Evolutionary conservation across 2,797 vertebrate genomes (phyloP).

Genomic region (Hyperoplus immaculatus): DNA sequence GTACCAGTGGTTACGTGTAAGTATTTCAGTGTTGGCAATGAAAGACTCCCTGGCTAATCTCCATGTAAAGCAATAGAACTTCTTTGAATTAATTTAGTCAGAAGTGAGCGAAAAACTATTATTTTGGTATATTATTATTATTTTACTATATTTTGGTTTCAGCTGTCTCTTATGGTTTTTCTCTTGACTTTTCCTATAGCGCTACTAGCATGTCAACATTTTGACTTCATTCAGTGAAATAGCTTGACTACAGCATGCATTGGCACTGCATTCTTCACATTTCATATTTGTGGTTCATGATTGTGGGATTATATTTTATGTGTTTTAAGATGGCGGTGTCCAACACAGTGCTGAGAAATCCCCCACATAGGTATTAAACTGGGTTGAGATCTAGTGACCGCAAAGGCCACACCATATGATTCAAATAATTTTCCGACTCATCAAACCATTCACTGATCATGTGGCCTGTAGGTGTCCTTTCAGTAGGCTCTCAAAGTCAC

Average conservation of each 20-base stretch:
- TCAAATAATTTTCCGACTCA: not conserved
- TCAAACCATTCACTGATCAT: constrained; percentile 7
- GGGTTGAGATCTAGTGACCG: constrained; percentile 1
- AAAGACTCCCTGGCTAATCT: constrained; percentile 10
- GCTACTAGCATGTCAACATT: not conserved
- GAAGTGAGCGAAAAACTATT: not conserved
- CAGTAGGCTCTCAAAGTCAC: constrained; percentile 12
- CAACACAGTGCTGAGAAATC: not conserved
- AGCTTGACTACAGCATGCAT: not conserved
- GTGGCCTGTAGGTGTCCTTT: not conserved
- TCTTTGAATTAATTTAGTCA: constrained; percentile 12
- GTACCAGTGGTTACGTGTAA: not conserved
- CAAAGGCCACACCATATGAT: constrained; percentile 5
- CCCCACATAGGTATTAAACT: not conserved
- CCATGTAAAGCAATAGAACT: constrained; percentile 19
- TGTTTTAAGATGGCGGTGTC: not conserved
- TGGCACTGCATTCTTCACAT: not conserved
- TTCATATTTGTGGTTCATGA: too few relatives aligned
- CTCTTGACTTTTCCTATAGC: not conserved
- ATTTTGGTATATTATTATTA: too few relatives aligned
- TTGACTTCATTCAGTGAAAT: not conserved
- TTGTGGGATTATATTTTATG: too few relatives aligned
- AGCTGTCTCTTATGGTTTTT: not conserved
- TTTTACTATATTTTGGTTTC: too few relatives aligned
- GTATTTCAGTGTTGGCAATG: constrained; percentile 10